Evolutionary conservation across 2,797 vertebrate species (phyloP), one percentile per base, ranked within the genome.

Genomic region (Aeoliscus strigatus): DNA sequence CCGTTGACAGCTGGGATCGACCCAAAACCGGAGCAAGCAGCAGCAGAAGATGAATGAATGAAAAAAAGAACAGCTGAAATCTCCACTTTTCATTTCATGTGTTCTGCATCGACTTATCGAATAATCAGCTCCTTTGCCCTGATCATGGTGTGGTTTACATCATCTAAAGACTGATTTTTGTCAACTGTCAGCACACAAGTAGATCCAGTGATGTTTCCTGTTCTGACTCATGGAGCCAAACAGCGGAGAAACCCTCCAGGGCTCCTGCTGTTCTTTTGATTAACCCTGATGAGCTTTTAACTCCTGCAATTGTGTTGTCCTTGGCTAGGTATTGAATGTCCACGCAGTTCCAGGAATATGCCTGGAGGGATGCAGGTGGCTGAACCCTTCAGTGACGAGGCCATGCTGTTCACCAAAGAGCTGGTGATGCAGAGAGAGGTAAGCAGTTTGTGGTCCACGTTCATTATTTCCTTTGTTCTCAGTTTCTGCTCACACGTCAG

Each of bases 381-480:
- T 0, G 96, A 98, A 30, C 94, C 96, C 9, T 98, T 94, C 90
- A 97, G 92, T n/a, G 90, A 97, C 9, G 93, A 97, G 66, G 96
- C 96, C 65, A 88, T 80, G 8, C 83, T 88, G 52, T 96, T 96
- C 86, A 96, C 94, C 77, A 97, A 97, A 89, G 94, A 98, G 70
- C 89, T 97, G 71, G 96, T 98, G 63, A 77, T 98, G 61, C 94
- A 97, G 52, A 75, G 94, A 44, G 94, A 97, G 93, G 96, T 97
- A 91, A 81, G 89, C 32, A 18, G 12, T 14, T 9, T 25, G 10
- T 27, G 48, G 25, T 45, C 24, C 32, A 2, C 3, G 5, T 54
- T 43, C 30, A 4, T 32, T 41, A n/a, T 9, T 41, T 36, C 26
- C 9, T 6, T 6, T 21, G 5, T n/a, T 39, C 57, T 32, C 6